Conservation (phyloP, 2,797 vertebrate genomes). For the Gadopsis bispinosus region DNA sequence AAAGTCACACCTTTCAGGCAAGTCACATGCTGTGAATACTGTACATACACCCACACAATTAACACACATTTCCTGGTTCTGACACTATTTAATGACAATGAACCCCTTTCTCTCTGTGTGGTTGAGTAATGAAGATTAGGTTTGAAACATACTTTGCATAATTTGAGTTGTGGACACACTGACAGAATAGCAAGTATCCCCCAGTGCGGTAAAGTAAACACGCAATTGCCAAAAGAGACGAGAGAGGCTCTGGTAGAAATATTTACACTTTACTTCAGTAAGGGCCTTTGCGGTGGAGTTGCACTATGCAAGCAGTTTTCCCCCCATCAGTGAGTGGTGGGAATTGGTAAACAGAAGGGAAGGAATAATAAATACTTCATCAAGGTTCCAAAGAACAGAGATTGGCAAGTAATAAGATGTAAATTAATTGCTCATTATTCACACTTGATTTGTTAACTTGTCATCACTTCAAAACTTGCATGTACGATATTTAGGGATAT, state of each 20-base stretch:
- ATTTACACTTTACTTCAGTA: conserved; percentile 65
- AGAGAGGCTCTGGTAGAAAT: conserved; percentile 65
- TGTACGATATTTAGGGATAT: conserved; percentile 38
- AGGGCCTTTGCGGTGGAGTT: conserved; percentile 37
- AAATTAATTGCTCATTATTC: conserved; percentile 67
- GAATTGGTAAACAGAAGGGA: conserved; percentile 70
- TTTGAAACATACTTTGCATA: conserved; percentile 74
- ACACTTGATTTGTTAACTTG: conserved; percentile 54
- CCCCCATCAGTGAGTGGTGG: conserved; percentile 61
- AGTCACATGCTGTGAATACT: conserved; percentile 30
- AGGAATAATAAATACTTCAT: conserved; percentile 81
- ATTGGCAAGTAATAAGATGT: conserved; percentile 62
- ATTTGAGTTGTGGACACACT: conserved; percentile 55
- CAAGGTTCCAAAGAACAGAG: conserved; percentile 58
- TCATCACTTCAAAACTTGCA: conserved; percentile 31
- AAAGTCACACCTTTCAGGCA: conserved; percentile 23
- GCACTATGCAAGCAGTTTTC: conserved; percentile 43
- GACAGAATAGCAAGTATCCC: conserved; percentile 52
- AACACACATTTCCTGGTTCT: conserved; percentile 38
- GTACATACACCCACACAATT: conserved; percentile 26
- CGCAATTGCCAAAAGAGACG: conserved; percentile 55
- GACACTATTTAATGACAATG: conserved; percentile 32
- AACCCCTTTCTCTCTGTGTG: conserved; percentile 29
- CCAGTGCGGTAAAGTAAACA: conserved; percentile 66
- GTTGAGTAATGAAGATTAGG: conserved; percentile 65